Evolutionary conservation across 2,113 vertebrate species (phyloP).

Genomic region (Hemiscyllium ocellatum): DNA sequence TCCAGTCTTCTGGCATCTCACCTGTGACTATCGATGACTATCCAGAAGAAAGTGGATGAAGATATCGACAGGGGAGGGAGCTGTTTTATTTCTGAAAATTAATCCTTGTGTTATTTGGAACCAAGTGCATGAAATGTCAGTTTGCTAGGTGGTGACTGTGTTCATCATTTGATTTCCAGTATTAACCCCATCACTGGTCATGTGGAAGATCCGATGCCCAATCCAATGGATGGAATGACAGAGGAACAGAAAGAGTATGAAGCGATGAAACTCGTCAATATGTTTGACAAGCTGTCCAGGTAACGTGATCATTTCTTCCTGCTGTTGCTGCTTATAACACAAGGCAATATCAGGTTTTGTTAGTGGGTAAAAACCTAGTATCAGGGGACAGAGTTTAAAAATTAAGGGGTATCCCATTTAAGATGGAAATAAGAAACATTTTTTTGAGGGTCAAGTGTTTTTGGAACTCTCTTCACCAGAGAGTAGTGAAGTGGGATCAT

Average conservation of each 20-base stretch:
- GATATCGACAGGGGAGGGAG: neutral
- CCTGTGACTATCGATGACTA: no score
- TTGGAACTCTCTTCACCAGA: no score
- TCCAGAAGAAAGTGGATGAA: neutral
- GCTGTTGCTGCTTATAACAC: neutral
- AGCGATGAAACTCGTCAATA: constrained; percentile 89
- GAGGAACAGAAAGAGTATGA: constrained; percentile 98
- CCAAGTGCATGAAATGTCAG: neutral
- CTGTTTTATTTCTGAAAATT: neutral
- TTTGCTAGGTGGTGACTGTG: neutral
- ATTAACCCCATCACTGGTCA: constrained; percentile 97
- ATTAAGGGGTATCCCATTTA: no score
- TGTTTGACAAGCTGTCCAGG: constrained; percentile 96
- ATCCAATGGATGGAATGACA: constrained; percentile 94
- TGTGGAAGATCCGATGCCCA: constrained; percentile 86
- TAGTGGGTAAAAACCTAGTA: neutral
- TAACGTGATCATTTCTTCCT: constrained; percentile 41
- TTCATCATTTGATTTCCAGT: constrained; percentile 52
- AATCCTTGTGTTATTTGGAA: no score
- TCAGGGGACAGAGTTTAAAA: no score
- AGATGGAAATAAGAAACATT: no score
- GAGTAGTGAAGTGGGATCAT: no score
- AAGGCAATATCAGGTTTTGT: neutral
- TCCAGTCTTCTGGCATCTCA: no score
- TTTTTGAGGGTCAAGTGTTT: no score